Percentiles rank a stretch among this genome's conserved stretches.
phyloP scores from a whole-genome alignment of 2,888 invertebrate species.

The Polyommatus iphigenia region DNA sequence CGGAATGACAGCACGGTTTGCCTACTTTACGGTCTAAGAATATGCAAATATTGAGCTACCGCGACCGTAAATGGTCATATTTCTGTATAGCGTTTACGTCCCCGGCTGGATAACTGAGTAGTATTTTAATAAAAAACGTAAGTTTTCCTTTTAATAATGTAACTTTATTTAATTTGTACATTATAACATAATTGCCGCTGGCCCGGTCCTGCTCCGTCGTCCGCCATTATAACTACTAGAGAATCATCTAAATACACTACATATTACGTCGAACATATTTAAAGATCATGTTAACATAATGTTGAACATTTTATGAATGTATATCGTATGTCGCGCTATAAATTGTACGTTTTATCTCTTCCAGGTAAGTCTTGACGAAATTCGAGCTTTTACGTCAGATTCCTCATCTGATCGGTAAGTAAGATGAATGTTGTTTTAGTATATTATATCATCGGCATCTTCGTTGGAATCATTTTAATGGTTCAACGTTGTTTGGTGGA shows the following conservation, averaged over 20 bases:
- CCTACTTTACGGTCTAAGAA: conserved; percentile 16
- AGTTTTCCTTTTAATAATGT: background rate
- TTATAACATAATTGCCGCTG: conserved; percentile 10
- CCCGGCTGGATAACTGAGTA: background rate
- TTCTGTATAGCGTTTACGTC: background rate
- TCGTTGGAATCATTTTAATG: background rate
- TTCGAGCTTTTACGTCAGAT: conserved; percentile 47
- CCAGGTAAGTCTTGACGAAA: conserved; percentile 72
- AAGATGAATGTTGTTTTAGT: conserved; percentile 40
- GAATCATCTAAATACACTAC: background rate
- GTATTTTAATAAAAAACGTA: background rate
- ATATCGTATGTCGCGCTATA: conserved; percentile 35
- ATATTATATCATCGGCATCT: background rate
- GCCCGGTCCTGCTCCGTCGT: background rate
- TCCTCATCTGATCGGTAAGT: conserved; percentile 39
- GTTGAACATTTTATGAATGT: conserved; percentile 34
- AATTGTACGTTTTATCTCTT: conserved; percentile 58
- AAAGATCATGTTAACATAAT: conserved; percentile 19
- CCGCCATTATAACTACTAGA: conserved; percentile 29
- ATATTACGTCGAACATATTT: conserved; percentile 16
- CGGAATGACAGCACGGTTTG: background rate
- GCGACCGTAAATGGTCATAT: background rate
- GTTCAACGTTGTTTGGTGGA: background rate
- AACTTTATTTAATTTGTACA: conserved; percentile 5
- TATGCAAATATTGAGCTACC: conserved; percentile 11